A percentile compares a stretch with the other conserved stretches of the same genome.
Conservation (phyloP, 2,888 invertebrate genomes). For the Papilio protenor region DNA sequence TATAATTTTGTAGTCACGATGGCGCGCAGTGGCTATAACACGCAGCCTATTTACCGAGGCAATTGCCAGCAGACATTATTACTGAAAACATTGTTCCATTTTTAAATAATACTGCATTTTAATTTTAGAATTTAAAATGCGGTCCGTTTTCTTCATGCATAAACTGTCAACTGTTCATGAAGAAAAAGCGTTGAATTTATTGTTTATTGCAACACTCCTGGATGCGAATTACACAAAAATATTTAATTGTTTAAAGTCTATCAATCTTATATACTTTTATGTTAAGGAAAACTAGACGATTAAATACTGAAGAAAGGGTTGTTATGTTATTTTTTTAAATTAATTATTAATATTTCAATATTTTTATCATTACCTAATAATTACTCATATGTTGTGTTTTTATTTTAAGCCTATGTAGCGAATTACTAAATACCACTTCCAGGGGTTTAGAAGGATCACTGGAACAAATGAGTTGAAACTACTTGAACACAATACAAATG, state of each 20-base stretch:
- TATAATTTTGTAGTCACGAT: background rate
- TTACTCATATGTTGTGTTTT: background rate
- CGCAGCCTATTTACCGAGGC: slow-evolving; percentile 44
- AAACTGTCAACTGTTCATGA: slow-evolving; percentile 21
- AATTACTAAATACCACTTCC: background rate
- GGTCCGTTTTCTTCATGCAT: slow-evolving; percentile 12
- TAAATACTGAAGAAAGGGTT: no score
- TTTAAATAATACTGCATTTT: slow-evolving; percentile 26
- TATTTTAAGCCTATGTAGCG: background rate
- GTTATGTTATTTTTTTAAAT: no score
- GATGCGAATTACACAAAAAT: background rate
- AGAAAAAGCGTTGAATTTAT: background rate
- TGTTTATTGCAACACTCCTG: background rate
- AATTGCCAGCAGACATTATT: slow-evolving; percentile 4
- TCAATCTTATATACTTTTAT: no score
- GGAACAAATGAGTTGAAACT: slow-evolving; percentile 1
- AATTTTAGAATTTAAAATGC: slow-evolving; percentile 19
- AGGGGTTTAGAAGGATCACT: background rate
- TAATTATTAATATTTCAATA: no score
- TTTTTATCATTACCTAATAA: no score
- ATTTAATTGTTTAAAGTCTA: no score
- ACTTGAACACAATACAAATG: slow-evolving; percentile 26
- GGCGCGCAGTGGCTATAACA: slow-evolving; percentile 5
- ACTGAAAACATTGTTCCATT: slow-evolving; percentile 9
- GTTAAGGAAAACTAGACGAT: no score